Conservation (phyloP, 2,888 invertebrate species). For the Rhingia rostrata region DNA sequence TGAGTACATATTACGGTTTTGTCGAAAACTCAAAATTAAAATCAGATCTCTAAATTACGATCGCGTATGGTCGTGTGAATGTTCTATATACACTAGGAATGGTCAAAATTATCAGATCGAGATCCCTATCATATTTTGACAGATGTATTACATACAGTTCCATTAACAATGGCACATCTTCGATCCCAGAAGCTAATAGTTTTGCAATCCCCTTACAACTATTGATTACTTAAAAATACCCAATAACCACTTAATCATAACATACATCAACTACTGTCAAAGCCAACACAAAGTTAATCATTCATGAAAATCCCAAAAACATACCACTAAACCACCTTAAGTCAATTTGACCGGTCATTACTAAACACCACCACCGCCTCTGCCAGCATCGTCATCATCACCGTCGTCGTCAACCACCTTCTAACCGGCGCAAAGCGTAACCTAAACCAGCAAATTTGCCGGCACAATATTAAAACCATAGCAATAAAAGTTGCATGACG, state of each 20-base stretch:
- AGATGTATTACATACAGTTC: too few species aligned
- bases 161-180: not conserved
- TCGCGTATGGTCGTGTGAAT: too few species aligned
- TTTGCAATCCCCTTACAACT: not conserved
- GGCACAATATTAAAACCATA: slow-evolving; percentile 55
- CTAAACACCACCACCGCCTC: slow-evolving; percentile 1
- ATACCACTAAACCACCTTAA: slow-evolving; percentile 65
- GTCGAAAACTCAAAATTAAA: too few species aligned
- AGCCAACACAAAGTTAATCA: slow-evolving; percentile 43
- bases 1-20: too few species aligned
- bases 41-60: too few species aligned
- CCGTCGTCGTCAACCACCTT: slow-evolving; percentile 42
- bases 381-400: slow-evolving; percentile 11
- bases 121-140: too few species aligned
- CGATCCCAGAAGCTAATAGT: not conserved
- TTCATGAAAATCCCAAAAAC: slow-evolving; percentile 55
- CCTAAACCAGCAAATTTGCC: slow-evolving; percentile 56
- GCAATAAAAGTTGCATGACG: slow-evolving; percentile 67
- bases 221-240: not conserved
- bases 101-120: too few species aligned
- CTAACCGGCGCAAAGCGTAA: slow-evolving; percentile 44
- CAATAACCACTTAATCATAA: not conserved
- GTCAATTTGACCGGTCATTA: slow-evolving; percentile 63
- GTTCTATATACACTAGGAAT: too few species aligned
- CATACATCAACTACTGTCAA: slow-evolving; percentile 34